phyloP scores from a whole-genome alignment of 2,113 vertebrate genomes.

The Coturnix japonica region DNA sequence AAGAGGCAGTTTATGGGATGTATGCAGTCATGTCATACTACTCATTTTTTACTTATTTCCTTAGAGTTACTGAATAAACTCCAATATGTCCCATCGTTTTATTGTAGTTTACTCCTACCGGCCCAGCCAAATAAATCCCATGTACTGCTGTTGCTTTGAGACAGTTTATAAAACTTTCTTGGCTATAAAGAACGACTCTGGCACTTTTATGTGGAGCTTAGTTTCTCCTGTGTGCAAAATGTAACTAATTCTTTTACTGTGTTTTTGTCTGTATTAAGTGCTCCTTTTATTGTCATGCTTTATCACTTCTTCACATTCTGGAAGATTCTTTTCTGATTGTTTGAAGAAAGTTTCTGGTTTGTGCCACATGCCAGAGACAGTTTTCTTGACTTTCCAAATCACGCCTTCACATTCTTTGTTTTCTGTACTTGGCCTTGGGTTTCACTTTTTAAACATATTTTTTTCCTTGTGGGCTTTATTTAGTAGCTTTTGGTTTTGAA shows the following conservation, averaged over 20 bases:
- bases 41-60: neutral
- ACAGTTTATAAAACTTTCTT: neutral
- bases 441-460: neutral
- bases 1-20: rapidly evolving
- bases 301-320: neutral
- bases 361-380: neutral
- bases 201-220: neutral
- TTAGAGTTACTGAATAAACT: neutral
- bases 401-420: rapidly evolving
- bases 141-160: neutral
- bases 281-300: neutral
- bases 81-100: neutral
- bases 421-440: rapidly evolving
- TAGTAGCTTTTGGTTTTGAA: neutral
- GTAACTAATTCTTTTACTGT: neutral
- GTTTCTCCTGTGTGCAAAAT: neutral
- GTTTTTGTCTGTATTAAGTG: neutral
- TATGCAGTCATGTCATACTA: rapidly evolving
- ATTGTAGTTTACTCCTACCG: neutral
- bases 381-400: neutral
- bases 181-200: neutral
- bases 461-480: neutral
- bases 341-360: neutral
- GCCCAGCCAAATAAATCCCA: neutral
- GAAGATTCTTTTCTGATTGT: neutral